Conservation (phyloP, 1,140 invertebrate species). For the Bactericera cockerelli region DNA sequence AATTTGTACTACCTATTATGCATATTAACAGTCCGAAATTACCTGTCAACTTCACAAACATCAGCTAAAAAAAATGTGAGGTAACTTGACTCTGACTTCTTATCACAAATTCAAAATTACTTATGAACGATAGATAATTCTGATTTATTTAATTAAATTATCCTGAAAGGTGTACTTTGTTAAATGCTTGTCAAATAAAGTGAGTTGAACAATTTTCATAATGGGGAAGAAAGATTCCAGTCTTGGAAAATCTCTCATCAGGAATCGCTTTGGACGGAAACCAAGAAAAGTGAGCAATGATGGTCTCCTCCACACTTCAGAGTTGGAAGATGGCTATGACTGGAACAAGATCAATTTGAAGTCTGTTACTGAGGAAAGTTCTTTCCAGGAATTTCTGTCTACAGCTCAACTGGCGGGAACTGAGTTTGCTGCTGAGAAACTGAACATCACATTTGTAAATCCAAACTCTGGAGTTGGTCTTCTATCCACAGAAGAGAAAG, state of each 20-base stretch:
- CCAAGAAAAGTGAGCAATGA: conserved; percentile 18
- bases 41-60: no score
- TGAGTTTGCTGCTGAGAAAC: conserved; percentile 78
- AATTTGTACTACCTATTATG: no score
- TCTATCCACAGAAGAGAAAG: conserved; percentile 44
- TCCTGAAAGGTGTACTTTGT: no score
- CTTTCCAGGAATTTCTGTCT: conserved; percentile 87
- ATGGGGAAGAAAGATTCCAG: conserved; percentile 47
- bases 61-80: no score
- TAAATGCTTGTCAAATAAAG: no score
- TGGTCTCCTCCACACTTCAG: conserved; percentile 67
- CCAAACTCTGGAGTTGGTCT: conserved; percentile 41
- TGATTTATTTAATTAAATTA: no score
- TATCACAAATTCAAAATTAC: no score
- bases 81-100: no score
- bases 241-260: conserved; percentile 57
- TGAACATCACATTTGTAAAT: conserved; percentile 68
- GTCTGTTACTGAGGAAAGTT: conserved; percentile 90
- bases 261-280: conserved; percentile 49
- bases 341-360: conserved; percentile 78
- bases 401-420: conserved; percentile 85
- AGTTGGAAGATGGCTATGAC: conserved; percentile 76
- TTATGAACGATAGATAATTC: no score
- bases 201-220: conserved; percentile 17
- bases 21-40: no score